These are phyloP conservation scores for Hydrotaea cyrtoneurina DNA, from an alignment of 2,888 invertebrate genomes.

Conservation along the genomic window DNA sequence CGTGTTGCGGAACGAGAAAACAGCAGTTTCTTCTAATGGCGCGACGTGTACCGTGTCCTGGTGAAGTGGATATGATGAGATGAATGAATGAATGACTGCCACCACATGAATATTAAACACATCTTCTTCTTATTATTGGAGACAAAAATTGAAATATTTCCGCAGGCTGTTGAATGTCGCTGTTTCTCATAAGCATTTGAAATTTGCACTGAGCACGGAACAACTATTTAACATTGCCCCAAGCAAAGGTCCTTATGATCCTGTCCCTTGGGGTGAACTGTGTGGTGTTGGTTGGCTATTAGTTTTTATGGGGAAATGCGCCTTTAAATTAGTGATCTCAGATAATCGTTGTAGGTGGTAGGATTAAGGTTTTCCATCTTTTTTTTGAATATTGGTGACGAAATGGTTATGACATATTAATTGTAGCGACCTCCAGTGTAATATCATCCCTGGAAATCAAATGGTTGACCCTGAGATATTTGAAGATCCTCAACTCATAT, in stretches of 20 bases:
- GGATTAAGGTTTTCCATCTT: too few relatives aligned
- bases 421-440: too few relatives aligned
- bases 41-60: not conserved
- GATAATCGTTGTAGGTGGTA: too few relatives aligned
- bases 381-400: too few relatives aligned
- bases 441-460: too few relatives aligned
- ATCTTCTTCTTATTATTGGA: not conserved
- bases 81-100: constrained; percentile 17
- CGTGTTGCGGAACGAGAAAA: constrained; percentile 33
- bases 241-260: not conserved
- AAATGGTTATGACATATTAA: too few relatives aligned
- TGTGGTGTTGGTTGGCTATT: too few relatives aligned
- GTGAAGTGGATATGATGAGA: not conserved
- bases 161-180: constrained; percentile 35
- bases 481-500: too few relatives aligned
- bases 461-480: too few relatives aligned
- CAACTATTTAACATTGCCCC: constrained; percentile 24
- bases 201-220: not conserved
- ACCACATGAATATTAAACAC: constrained; percentile 36
- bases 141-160: constrained; percentile 29
- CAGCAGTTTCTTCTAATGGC: constrained; percentile 20
- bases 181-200: not conserved
- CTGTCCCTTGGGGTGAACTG: too few relatives aligned
- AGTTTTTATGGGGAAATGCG: too few relatives aligned
- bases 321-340: too few relatives aligned